Conservation (phyloP, 2,797 vertebrate genomes). For the Calcarius lapponicus region DNA sequence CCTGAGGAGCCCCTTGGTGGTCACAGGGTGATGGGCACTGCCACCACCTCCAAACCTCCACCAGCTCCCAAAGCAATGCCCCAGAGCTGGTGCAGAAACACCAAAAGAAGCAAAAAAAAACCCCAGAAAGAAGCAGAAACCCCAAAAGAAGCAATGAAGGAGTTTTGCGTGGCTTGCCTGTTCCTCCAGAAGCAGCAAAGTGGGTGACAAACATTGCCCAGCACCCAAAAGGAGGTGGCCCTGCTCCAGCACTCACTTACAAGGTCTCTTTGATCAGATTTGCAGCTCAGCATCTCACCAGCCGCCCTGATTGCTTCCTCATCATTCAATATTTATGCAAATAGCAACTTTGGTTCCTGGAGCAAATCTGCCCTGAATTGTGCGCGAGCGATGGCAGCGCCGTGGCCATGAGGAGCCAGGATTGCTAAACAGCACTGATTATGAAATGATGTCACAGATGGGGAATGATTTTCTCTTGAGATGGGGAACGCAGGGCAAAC, state of each 20-base stretch:
- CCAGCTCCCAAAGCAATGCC: rapidly evolving
- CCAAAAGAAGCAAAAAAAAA: background rate
- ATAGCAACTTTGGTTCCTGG: background rate
- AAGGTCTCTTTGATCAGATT: background rate
- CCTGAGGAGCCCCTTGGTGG: background rate
- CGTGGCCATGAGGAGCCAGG: background rate
- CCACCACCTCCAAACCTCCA: background rate
- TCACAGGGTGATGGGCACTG: background rate
- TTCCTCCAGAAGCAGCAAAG: background rate
- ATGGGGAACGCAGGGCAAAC: background rate
- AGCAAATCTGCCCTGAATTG: background rate
- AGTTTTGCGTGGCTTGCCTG: background rate
- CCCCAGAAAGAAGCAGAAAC: too few relatives aligned
- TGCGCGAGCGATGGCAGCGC: background rate
- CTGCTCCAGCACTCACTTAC: background rate
- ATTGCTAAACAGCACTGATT: background rate
- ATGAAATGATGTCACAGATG: constrained; percentile 45
- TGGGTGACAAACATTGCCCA: background rate
- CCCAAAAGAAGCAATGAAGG: background rate
- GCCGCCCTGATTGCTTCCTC: background rate
- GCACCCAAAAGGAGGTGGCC: background rate
- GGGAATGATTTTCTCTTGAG: background rate
- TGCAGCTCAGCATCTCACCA: background rate
- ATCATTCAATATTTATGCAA: constrained; percentile 17
- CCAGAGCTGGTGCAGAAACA: background rate